These are phyloP conservation scores for Pantherophis guttatus DNA, from an alignment of 2,113 vertebrate species.

Conservation along the genomic window DNA sequence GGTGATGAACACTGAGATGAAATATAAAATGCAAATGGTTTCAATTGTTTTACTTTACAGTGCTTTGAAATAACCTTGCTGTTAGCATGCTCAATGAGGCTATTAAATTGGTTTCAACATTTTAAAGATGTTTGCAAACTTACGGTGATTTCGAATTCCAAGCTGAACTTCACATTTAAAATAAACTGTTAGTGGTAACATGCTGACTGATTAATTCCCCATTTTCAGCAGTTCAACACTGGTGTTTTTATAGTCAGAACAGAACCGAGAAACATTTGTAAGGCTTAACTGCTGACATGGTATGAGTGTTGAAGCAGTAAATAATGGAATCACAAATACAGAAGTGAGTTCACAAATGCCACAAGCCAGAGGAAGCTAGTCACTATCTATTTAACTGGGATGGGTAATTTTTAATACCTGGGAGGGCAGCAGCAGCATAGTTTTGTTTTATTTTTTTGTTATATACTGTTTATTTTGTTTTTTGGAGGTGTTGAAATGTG, in stretches of 20 bases:
- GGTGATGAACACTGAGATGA: not conserved
- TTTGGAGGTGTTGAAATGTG: not conserved
- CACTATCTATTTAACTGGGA: not conserved
- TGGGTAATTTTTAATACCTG: not conserved
- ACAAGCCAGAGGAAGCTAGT: not conserved
- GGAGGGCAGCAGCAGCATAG: not conserved
- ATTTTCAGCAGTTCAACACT: not conserved
- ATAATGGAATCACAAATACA: rapidly evolving
- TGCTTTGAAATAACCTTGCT: not conserved
- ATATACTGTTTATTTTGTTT: not conserved
- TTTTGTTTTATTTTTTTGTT: not conserved
- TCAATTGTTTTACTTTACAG: not conserved
- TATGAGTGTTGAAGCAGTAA: not conserved
- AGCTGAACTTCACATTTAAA: not conserved
- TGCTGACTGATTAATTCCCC: not conserved
- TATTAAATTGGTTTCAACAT: not conserved
- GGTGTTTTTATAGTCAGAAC: not conserved
- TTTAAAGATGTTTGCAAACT: not conserved
- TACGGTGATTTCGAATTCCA: not conserved
- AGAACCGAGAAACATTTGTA: not conserved
- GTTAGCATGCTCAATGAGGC: not conserved
- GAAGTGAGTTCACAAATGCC: not conserved
- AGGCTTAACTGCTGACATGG: not conserved
- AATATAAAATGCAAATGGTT: not conserved
- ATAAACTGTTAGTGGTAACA: rapidly evolving